Base-by-base conservation (phyloP, 2,113 vertebrate genomes). In the Sorex araneus region DNA sequence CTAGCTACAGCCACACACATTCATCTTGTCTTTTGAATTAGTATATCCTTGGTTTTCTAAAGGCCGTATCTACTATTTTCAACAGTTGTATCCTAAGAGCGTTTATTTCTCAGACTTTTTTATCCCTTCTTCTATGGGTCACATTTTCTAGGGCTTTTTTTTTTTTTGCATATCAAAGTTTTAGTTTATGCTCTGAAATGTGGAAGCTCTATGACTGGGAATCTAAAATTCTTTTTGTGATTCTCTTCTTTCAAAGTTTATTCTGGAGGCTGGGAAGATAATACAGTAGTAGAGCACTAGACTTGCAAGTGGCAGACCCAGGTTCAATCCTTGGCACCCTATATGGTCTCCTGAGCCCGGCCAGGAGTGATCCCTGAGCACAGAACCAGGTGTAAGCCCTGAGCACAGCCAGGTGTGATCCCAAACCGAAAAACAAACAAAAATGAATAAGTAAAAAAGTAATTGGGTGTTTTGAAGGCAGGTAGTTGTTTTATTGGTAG, bases 161-260 rank as follows among this genome's bases (percentile, higher is more conserved):
- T 27, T 32, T 94, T 5, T 79, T 78, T 91, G 60, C 54, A n/a
- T 69, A 32, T 67, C 30, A 79, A 69, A 89, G 78, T 78, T 57
- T 79, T 36, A 28, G 54, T 66, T 66, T 88, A 69, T 23, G 47
- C 67, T 8, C 66, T 47, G 40, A 84, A 92, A 3, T 84, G 6
- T 36, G 30, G 54, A 76, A 70, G 43, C 16, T 34, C 45, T 57
- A 18, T 64, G 43, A 45, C 63, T 71, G 57, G 57, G 12, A 47
- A 19, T 73, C 16, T 84, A 45, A n/a, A 78, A 45, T 71, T 57
- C 70, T 82, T 45, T 64, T 21, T 73, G 63, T 73, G 64, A 34
- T 87, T 28, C 43, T 91, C 64, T 63, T 84, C 27, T 63, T 74
- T 91, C 43, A 83, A 83, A 88, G 84, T 60, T 16, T 60, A 23